Base-by-base conservation (phyloP, 2,797 vertebrate genomes). In the Sorex maritimensis region DNA sequence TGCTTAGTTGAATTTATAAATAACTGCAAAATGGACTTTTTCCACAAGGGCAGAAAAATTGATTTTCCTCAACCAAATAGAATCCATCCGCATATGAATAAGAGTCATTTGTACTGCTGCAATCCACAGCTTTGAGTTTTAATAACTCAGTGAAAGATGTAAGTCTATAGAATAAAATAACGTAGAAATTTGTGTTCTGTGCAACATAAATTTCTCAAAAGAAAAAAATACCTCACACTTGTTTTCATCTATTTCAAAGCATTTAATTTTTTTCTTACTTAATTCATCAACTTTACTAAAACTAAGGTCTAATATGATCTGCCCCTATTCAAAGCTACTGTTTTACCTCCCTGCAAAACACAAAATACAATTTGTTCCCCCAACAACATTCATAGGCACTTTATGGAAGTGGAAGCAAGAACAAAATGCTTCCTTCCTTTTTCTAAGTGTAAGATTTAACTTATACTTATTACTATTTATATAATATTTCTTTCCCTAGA, bases 31-130 rank as follows among this genome's bases (percentile, higher is more conserved):
- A 49, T 58, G 86, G 58, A 23, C 46, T 91, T 91, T 86, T 90
- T 87, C 58, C 23, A 74, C 12, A 28, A 74, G 30, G 30, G 17
- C 52, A 84, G 17, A 74, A 15, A 90, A 83, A 93, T 74, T 80
- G 69, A 87, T 93, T 93, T 93, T 80, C 78, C 74, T 68, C 68
- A 49, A 44, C 58, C 30, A 69, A 26, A 90, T 26, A 80, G 75
- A 85, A 90, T 90, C 90, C 72, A 73, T 90, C 82, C 86, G 52
- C 72, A 90, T 90, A 68, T 90, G 65, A 63, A 86, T 46, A 81
- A 86, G 58, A 90, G 46, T 83, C 24, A 79, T 93, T 90, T 83
- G 21, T 26, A 68, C 67, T 90, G 58, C 67, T 5, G 0, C 44
- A 55, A 88, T 82, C 21, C 19, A 83, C 38, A 83, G 79, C 68